Evolutionary conservation across 2,888 invertebrate species (phyloP).

Genomic region (Drosophila vallismaia): DNA sequence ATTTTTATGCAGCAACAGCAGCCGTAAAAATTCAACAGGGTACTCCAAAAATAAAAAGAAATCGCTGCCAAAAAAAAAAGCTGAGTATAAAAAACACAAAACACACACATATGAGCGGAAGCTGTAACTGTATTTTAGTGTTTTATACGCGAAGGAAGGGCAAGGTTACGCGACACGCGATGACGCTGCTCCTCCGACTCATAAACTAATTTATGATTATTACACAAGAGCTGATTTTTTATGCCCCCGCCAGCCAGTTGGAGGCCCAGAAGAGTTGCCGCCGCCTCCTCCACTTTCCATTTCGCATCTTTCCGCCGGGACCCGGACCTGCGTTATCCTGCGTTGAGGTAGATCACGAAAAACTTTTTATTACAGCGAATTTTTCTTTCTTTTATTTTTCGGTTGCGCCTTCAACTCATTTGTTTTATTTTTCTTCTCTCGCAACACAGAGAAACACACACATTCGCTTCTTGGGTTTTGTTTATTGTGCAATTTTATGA

Average conservation of each 20-base stretch:
- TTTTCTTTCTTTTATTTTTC: slow-evolving; percentile 42
- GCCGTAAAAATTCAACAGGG: slow-evolving; percentile 80
- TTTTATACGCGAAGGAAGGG: slow-evolving; percentile 62
- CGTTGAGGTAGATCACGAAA: slow-evolving; percentile 80
- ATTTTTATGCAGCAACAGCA: slow-evolving; percentile 77
- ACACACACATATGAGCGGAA: background rate
- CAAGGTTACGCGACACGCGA: slow-evolving; percentile 81
- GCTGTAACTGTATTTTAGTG: slow-evolving; percentile 3
- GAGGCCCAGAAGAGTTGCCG: slow-evolving; percentile 26
- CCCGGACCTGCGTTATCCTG: slow-evolving; percentile 36
- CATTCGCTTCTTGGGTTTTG: slow-evolving; percentile 51
- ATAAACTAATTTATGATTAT: slow-evolving; percentile 83
- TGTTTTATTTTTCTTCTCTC: slow-evolving; percentile 32
- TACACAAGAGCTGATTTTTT: slow-evolving; percentile 78
- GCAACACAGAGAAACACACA: slow-evolving; percentile 16
- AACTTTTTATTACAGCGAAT: slow-evolving; percentile 74
- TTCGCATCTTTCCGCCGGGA: slow-evolving; percentile 47
- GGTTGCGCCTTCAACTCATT: slow-evolving; percentile 55
- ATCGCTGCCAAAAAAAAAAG: background rate
- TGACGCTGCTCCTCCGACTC: slow-evolving; percentile 59
- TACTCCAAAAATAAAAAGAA: slow-evolving; percentile 48
- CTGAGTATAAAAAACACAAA: background rate
- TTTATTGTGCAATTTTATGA: slow-evolving; percentile 77
- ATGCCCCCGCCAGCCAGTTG: slow-evolving; percentile 58
- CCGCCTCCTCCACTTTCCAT: slow-evolving; percentile 61